Percentiles rank a stretch among this genome's conserved stretches.
phyloP scores from a whole-genome alignment of 2,888 invertebrate species.

The Troides aeacus region DNA sequence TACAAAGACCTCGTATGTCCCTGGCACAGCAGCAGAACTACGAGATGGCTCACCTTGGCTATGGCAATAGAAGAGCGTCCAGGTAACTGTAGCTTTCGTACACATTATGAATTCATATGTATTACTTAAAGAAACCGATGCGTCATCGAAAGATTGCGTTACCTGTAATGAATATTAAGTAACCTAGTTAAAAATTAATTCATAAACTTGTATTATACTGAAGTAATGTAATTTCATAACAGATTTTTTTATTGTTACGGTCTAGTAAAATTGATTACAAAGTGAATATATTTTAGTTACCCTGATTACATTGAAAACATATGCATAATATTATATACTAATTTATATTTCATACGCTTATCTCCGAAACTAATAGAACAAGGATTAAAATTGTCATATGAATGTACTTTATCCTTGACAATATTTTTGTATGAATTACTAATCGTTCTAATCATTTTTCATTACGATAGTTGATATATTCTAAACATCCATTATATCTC shows the following conservation, averaged over 20 bases:
- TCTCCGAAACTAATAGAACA: no score
- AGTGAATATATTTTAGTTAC: background rate
- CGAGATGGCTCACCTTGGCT: slow-evolving; percentile 53
- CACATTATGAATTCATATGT: slow-evolving; percentile 18
- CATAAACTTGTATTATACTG: slow-evolving; percentile 28
- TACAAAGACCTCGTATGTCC: slow-evolving; percentile 62
- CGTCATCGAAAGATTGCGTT: slow-evolving; percentile 31
- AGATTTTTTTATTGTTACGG: slow-evolving; percentile 19
- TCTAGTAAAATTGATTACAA: slow-evolving; percentile 5
- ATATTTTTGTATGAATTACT: no score
- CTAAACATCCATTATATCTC: no score
- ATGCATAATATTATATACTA: no score
- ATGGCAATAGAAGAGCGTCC: slow-evolving; percentile 64
- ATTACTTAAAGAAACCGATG: slow-evolving; percentile 23
- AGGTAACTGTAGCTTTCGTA: slow-evolving; percentile 46
- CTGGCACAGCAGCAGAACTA: slow-evolving; percentile 67
- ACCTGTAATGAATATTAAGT: slow-evolving; percentile 34
- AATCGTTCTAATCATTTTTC: no score
- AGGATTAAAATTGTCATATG: no score
- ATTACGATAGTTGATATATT: no score
- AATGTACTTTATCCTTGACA: no score
- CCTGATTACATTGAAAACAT: background rate
- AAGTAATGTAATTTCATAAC: slow-evolving; percentile 29
- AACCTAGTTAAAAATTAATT: slow-evolving; percentile 27
- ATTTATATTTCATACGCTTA: no score